These are phyloP conservation scores for Coptodon bakossiorum DNA, from an alignment of 2,113 vertebrate genomes.

Conservation along the genomic window DNA sequence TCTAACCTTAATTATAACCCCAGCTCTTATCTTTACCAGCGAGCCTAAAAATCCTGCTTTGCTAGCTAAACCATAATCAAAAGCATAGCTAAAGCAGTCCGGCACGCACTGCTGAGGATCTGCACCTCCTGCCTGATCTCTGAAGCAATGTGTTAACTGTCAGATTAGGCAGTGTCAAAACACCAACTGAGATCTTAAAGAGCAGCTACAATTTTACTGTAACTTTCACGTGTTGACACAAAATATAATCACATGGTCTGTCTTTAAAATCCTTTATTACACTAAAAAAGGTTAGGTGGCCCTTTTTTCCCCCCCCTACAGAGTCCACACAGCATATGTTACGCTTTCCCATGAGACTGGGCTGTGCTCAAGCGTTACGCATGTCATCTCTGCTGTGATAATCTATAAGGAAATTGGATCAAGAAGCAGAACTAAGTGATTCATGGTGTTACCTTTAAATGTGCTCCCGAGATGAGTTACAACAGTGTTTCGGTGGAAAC, in stretches of 20 bases:
- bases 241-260: background rate
- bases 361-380: background rate
- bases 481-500: constrained; percentile 76
- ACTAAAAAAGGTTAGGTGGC: background rate
- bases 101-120: background rate
- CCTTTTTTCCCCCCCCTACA: background rate
- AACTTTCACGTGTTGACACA: background rate
- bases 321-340: background rate
- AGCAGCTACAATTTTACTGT: background rate
- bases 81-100: background rate
- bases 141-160: background rate
- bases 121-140: background rate
- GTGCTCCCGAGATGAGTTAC: constrained; percentile 77
- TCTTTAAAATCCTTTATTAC: background rate
- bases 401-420: background rate
- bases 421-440: constrained; percentile 25
- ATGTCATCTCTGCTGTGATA: background rate
- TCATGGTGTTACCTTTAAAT: constrained; percentile 75
- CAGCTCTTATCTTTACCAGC: constrained; percentile 1
- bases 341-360: background rate
- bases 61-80: background rate
- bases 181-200: background rate
- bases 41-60: background rate
- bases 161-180: background rate
- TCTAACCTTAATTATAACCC: constrained; percentile 4